Base-by-base conservation (phyloP, 2,797 vertebrate species). In the Erpetoichthys calabaricus region DNA sequence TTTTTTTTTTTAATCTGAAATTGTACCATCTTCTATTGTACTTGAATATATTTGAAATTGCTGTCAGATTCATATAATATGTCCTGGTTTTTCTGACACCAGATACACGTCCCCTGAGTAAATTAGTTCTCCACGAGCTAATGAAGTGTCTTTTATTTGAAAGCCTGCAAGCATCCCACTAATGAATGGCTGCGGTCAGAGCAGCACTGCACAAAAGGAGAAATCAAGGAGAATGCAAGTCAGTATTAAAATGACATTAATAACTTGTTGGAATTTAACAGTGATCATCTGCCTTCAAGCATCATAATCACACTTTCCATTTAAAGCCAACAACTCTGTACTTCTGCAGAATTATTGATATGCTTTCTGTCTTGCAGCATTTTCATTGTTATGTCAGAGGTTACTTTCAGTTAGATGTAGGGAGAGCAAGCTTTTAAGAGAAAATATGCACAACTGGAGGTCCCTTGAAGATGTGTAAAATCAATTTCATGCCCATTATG, bases 91-190 rank as follows among this genome's bases (percentile, higher is more conserved):
- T n/a, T n/a, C n/a, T n/a, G n/a, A n/a, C n/a, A n/a, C n/a, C 53
- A 25, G 41, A 42, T 7, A 25, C 41, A 42, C 53, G 54, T 8
- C 6, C 25, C 44, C 53, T 4, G 41, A 7, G n/a, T 41, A 54
- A 42, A 54, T 54, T 54, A 8, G 6, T 52, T 8, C 8, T 7
- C 56, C 42, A 25, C 45, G 45, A 25, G 44, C 47, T 46, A 46
- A 57, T 49, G 56, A 57, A 57, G 45, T 57, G 44, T n/a, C n/a
- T 49, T 45, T 45, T 49, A 9, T 45, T 57, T 46, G n/a, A 57
- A 54, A 54, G 5, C 53, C 41, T 42, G 53, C 44, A 54, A 54
- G 53, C 8, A 41, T 7, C 5, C 5, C 53, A 54, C 53, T 54
- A 54, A 54, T 54, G 53, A 54, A 54, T 44, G 53, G 10, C 7